These are phyloP conservation scores for Parotocinclus haroldoi DNA, from an alignment of 2,797 vertebrate genomes.

Conservation along the genomic window DNA sequence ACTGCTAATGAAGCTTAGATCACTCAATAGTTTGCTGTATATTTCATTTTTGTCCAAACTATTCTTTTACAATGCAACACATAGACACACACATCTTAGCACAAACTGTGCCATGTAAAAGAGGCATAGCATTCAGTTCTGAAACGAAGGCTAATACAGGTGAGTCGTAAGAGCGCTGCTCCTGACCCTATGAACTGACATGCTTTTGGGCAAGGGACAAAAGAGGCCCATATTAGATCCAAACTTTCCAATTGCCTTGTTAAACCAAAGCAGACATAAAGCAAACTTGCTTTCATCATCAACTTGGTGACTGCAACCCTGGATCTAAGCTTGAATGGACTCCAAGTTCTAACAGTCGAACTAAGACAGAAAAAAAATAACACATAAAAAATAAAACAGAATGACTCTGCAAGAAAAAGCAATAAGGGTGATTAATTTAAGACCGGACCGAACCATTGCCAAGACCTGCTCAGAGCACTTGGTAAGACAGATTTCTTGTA, in stretches of 20 bases:
- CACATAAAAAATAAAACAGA: slow-evolving; percentile 15
- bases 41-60: no score
- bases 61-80: no score
- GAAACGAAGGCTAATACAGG: slow-evolving; percentile 9
- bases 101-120: not conserved
- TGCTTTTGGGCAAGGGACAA: slow-evolving; percentile 10
- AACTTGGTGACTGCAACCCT: not conserved
- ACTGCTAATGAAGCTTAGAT: no score
- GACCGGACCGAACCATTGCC: slow-evolving; percentile 46
- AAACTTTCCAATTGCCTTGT: not conserved
- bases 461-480: slow-evolving; percentile 55
- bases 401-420: slow-evolving; percentile 22
- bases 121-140: not conserved
- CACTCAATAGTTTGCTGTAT: no score
- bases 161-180: slow-evolving; percentile 24
- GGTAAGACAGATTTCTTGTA: slow-evolving; percentile 26
- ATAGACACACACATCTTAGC: no score
- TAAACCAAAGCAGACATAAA: no score
- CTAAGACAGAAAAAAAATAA: slow-evolving; percentile 4
- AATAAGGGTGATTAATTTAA: slow-evolving; percentile 29
- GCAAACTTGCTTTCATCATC: not conserved
- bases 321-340: not conserved
- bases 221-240: not conserved
- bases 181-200: slow-evolving; percentile 8
- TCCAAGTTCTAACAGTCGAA: slow-evolving; percentile 17